phyloP scores from a whole-genome alignment of 2,113 vertebrate genomes.

The Copsychus sechellarum region DNA sequence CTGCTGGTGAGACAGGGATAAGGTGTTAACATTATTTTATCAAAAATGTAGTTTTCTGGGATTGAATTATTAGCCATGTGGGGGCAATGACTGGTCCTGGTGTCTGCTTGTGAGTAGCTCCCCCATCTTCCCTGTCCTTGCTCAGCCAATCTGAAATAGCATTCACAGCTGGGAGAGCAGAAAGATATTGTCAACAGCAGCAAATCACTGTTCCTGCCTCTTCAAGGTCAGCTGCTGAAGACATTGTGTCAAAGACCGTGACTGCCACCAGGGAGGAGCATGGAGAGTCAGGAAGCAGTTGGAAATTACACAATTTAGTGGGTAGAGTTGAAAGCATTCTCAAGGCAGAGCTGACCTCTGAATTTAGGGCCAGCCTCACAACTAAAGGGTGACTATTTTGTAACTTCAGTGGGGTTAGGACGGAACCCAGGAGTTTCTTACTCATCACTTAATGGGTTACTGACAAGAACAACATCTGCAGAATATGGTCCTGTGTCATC shows the following conservation, averaged over 20 bases:
- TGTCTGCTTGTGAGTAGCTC: not conserved
- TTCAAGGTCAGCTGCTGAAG: constrained; percentile 7
- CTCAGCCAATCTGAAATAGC: constrained; percentile 4
- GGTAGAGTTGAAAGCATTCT: not conserved
- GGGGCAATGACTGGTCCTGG: not conserved
- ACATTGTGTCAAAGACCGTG: not conserved
- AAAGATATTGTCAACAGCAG: constrained; percentile 35
- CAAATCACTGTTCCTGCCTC: constrained; percentile 10
- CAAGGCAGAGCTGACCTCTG: not conserved
- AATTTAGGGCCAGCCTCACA: not conserved
- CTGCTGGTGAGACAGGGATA: not conserved
- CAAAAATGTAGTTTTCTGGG: not conserved
- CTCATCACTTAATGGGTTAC: not conserved
- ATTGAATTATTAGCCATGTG: not conserved
- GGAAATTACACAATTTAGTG: not conserved
- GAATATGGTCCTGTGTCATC: not conserved
- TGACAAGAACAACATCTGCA: not conserved
- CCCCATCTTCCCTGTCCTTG: not conserved
- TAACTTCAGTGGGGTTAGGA: not conserved
- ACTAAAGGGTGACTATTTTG: not conserved
- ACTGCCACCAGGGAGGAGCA: not conserved
- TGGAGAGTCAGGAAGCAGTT: not conserved
- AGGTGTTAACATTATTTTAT: not conserved
- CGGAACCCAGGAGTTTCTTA: constrained; percentile 16
- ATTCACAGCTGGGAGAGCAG: not conserved